Evolutionary conservation across 2,113 vertebrate species (phyloP).

Genomic region (Amphiprion ocellaris): DNA sequence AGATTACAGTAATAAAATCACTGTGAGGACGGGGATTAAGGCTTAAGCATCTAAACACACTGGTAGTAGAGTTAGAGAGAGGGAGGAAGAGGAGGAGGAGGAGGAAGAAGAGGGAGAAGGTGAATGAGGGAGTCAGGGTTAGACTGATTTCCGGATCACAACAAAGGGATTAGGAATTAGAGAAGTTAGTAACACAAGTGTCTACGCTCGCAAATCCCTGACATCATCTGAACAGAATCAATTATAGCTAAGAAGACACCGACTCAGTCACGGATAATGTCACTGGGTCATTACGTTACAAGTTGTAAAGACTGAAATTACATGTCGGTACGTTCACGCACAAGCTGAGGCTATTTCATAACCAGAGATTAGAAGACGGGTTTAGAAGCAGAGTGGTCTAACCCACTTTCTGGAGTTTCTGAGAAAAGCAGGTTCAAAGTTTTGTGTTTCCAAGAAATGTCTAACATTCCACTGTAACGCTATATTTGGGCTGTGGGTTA

Average conservation of each 20-base stretch:
- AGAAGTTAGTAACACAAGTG: conserved; percentile 23
- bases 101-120: neutral
- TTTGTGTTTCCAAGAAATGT: too few relatives aligned
- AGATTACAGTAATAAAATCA: conserved; percentile 80
- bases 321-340: too few relatives aligned
- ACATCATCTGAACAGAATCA: conserved; percentile 26
- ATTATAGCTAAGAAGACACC: neutral
- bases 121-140: neutral
- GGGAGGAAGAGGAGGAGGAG: neutral
- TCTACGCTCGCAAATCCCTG: conserved; percentile 18
- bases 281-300: neutral
- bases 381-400: too few relatives aligned
- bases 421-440: too few relatives aligned
- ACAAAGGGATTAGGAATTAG: conserved; percentile 43
- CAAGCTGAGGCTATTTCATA: too few relatives aligned
- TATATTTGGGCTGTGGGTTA: too few relatives aligned
- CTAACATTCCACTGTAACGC: too few relatives aligned
- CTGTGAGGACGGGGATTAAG: conserved; percentile 68
- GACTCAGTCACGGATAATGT: conserved; percentile 2
- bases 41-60: conserved; percentile 68
- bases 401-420: too few relatives aligned
- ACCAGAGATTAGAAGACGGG: neutral
- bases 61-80: conserved; percentile 19
- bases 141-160: conserved; percentile 44
- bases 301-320: neutral